phyloP scores from a whole-genome alignment of 64 coral and sea anemone species.

The Exaiptasia diaphana region DNA sequence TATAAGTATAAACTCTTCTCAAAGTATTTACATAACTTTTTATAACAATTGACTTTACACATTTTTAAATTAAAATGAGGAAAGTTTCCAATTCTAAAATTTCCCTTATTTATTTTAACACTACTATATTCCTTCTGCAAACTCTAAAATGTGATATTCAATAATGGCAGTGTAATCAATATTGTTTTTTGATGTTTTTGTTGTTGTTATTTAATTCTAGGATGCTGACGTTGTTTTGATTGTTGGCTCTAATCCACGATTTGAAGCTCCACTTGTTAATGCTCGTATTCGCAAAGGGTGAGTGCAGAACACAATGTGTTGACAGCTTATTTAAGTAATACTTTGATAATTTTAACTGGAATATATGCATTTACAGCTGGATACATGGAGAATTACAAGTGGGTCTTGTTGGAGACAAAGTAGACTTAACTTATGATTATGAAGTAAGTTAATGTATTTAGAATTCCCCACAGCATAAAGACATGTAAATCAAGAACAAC shows the following conservation, averaged over 20 bases:
- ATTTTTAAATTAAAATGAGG: neutral
- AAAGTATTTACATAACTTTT: no score
- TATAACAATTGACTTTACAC: neutral
- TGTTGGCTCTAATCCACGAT: constrained; percentile 90
- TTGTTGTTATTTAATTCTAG: constrained; percentile 2
- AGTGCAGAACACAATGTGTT: neutral
- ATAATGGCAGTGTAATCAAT: neutral
- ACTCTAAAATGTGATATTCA: neutral
- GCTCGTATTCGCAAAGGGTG: constrained; percentile 90
- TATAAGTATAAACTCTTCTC: no score
- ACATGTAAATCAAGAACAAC: no score
- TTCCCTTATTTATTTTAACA: no score
- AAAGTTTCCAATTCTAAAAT: no score
- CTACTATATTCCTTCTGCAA: neutral
- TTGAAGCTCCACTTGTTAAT: constrained; percentile 96
- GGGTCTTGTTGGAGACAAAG: constrained; percentile 29
- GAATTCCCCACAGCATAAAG: no score
- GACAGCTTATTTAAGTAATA: neutral
- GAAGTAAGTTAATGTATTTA: constrained; percentile 40
- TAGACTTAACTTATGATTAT: constrained; percentile 48
- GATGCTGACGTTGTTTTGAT: constrained; percentile 91
- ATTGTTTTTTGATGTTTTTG: neutral
- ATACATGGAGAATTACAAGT: constrained; percentile 59
- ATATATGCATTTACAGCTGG: constrained; percentile 15
- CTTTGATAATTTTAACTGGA: neutral